These are phyloP conservation scores for Xiphias gladius DNA, from an alignment of 2,113 vertebrate species.

Conservation along the genomic window DNA sequence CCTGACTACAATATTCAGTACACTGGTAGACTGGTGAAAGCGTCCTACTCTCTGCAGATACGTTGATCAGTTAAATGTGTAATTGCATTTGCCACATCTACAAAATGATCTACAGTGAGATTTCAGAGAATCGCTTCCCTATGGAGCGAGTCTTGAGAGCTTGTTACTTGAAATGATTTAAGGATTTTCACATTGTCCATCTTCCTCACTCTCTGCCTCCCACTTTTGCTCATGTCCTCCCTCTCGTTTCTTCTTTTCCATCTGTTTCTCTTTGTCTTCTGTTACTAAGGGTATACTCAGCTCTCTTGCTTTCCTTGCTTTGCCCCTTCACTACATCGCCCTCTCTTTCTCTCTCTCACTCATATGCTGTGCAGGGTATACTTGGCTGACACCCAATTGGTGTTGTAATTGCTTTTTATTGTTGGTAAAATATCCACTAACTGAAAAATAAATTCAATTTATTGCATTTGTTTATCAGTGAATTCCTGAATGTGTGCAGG, in stretches of 20 bases:
- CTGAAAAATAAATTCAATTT: constrained; percentile 47
- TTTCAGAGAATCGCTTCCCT: constrained; percentile 9
- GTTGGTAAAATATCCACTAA: constrained; percentile 14
- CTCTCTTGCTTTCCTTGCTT: constrained; percentile 27
- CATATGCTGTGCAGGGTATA: constrained; percentile 39
- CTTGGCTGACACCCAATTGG: constrained; percentile 74
- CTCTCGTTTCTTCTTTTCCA: constrained; percentile 34
- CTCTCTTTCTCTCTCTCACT: not conserved
- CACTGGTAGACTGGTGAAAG: not conserved
- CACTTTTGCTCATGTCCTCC: constrained; percentile 10
- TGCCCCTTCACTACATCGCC: not conserved
- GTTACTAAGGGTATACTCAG: constrained; percentile 35
- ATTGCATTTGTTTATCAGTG: constrained; percentile 30
- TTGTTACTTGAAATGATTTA: constrained; percentile 59
- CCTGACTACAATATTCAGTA: constrained; percentile 1
- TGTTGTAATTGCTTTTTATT: constrained; percentile 78
- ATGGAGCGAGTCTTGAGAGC: constrained; percentile 25
- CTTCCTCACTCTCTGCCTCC: constrained; percentile 29
- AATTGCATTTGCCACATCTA: constrained; percentile 35
- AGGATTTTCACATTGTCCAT: constrained; percentile 45
- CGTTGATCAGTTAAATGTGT: constrained; percentile 36
- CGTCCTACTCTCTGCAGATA: not conserved
- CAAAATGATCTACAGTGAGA: constrained; percentile 25
- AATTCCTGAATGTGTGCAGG: constrained; percentile 12
- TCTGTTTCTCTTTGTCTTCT: constrained; percentile 67